Evolutionary conservation across 2,888 invertebrate genomes (phyloP).

Genomic region (Brachypterus glaber): DNA sequence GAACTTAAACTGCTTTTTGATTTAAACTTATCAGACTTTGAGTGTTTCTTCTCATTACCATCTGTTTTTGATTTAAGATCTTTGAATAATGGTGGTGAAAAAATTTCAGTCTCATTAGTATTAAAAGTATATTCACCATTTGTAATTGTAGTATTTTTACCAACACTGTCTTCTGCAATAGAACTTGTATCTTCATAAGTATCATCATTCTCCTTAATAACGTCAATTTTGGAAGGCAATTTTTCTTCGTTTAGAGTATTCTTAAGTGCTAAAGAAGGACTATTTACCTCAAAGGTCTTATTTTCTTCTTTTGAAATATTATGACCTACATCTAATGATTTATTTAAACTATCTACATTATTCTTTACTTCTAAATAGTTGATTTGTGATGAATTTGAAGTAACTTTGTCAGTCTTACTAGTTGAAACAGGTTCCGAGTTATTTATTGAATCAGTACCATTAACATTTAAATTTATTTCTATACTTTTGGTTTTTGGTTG

Average conservation of each 20-base stretch:
- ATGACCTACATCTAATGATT: constrained; percentile 8
- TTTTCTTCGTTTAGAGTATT: constrained; percentile 6
- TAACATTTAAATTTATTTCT: constrained; percentile 26
- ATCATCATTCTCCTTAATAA: constrained; percentile 22
- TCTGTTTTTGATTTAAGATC: constrained; percentile 5
- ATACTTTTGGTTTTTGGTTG: constrained; percentile 26
- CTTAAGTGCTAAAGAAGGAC: constrained; percentile 17
- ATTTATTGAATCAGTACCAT: constrained; percentile 16
- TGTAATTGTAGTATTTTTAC: constrained; percentile 8
- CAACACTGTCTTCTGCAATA: constrained; percentile 27
- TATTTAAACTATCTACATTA: constrained; percentile 9
- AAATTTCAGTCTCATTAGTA: constrained; percentile 7
- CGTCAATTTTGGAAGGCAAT: constrained; percentile 5
- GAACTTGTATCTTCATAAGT: constrained; percentile 32
- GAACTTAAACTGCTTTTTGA: constrained; percentile 30
- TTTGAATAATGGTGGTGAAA: constrained; percentile 5
- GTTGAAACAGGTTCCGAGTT: background rate
- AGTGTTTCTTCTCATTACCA: background rate
- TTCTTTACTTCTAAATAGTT: constrained; percentile 12
- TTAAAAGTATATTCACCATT: background rate
- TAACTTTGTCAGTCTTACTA: constrained; percentile 5
- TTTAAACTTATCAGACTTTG: constrained; percentile 28
- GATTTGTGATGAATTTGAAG: constrained; percentile 3
- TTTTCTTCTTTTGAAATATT: constrained; percentile 14
- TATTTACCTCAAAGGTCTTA: constrained; percentile 23